Base-by-base conservation (phyloP, 2,797 vertebrate species). In the Onychomys arenicola region DNA sequence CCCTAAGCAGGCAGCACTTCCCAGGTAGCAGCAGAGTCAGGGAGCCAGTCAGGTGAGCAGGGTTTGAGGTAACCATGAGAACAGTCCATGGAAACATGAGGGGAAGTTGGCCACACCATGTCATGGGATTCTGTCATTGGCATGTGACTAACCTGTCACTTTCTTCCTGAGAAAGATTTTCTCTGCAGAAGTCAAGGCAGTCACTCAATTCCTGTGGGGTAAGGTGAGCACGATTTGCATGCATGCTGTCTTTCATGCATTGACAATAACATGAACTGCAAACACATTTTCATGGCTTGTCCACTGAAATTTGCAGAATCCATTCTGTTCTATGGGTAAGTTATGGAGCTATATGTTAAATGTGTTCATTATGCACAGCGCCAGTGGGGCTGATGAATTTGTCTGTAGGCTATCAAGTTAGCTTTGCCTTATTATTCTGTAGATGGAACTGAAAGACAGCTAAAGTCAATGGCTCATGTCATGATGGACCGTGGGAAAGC, bases 381-480 rank as follows among this genome's bases (percentile, higher is more conserved):
- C 8, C 6, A 21, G 32, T 40, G 0, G 8, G 85, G 92, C 89
- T 87, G 14, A 59, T 14, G 19, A 8, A n/a, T 96, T 13, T 57
- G 59, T 27, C 80, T 59, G 89, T 76, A 73, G 52, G 96, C 81
- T 61, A 29, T 67, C 21, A 17, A 9, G 76, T 78, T 77, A 94
- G 81, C 75, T 93, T 96, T 89, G 91, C 83, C 6, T 7, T 16
- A 92, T 90, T 59, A 46, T 97, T 97, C 96, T 96, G 91, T 89
- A 97, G 94, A 94, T 94, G 83, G 93, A 96, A 80, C 69, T 91
- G 84, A 97, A 96, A 80, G 91, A 92, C 52, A 86, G 21, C 17
- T 52, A 23, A 90, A 85, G 27, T 5, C 75, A 16, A 0, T 10
- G 27, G 25, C 1, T 78, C 57, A 9, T 73, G 9, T 0, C 71